phyloP scores from a whole-genome alignment of 2,888 invertebrate genomes.

The Hemithea aestivaria region DNA sequence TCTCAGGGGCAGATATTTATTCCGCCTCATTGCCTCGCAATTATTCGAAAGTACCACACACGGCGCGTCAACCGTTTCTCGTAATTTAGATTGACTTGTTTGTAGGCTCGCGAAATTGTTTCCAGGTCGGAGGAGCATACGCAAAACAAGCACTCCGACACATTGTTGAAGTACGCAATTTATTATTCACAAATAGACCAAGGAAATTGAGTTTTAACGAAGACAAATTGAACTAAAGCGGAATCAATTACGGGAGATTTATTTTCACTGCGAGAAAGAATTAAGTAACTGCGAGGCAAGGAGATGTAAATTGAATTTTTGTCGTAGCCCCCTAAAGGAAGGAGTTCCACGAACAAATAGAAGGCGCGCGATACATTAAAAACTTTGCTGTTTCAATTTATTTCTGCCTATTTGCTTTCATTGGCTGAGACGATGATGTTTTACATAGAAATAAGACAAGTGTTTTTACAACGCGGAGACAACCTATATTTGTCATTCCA shows the following conservation, averaged over 20 bases:
- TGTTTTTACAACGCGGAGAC: slow-evolving; percentile 3
- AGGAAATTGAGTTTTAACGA: slow-evolving; percentile 76
- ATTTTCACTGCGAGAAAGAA: slow-evolving; percentile 71
- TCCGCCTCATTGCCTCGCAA: too few species aligned
- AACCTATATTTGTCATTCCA: slow-evolving; percentile 8
- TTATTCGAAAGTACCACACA: slow-evolving; percentile 14
- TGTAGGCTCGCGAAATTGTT: slow-evolving; percentile 52
- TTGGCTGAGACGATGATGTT: slow-evolving; percentile 15
- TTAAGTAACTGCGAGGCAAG: slow-evolving; percentile 67
- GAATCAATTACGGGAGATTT: slow-evolving; percentile 76
- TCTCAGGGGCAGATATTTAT: not conserved
- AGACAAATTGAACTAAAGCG: slow-evolving; percentile 77
- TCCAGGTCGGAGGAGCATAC: slow-evolving; percentile 39
- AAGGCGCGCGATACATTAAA: slow-evolving; percentile 44
- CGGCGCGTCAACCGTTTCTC: slow-evolving; percentile 21
- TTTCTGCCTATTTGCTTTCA: slow-evolving; percentile 31
- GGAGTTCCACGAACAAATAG: slow-evolving; percentile 44
- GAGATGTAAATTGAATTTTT: slow-evolving; percentile 74
- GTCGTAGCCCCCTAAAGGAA: slow-evolving; percentile 52
- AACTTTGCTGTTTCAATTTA: slow-evolving; percentile 41
- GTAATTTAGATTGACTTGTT: slow-evolving; percentile 71
- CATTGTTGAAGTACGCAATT: slow-evolving; percentile 66
- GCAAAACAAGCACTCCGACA: slow-evolving; percentile 53
- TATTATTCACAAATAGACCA: slow-evolving; percentile 76
- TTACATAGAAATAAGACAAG: slow-evolving; percentile 15